These are phyloP conservation scores for Coptotermes formosanus DNA, from an alignment of 1,140 invertebrate species.

Conservation along the genomic window DNA sequence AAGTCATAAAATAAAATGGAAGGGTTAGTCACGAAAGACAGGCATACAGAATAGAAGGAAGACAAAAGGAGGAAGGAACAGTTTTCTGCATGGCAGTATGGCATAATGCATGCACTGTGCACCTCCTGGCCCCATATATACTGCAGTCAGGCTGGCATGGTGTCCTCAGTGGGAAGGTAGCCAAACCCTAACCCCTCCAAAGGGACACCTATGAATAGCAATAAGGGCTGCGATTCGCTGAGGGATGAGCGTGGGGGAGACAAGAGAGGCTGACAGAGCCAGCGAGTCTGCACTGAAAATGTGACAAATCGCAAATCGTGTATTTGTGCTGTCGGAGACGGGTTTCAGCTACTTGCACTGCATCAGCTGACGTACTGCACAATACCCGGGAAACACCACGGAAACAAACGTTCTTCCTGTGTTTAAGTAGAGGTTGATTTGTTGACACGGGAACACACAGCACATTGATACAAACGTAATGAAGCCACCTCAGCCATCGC, in stretches of 20 bases:
- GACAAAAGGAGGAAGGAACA: background rate
- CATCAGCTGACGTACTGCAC: background rate
- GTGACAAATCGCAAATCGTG: background rate
- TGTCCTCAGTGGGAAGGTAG: background rate
- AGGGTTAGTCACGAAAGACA: background rate
- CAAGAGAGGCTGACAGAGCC: background rate
- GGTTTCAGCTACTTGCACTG: background rate
- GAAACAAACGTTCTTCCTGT: background rate
- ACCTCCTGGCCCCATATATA: background rate
- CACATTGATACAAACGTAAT: background rate
- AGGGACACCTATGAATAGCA: constrained; percentile 1
- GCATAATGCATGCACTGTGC: background rate
- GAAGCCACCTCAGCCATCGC: background rate
- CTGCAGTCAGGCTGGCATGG: background rate
- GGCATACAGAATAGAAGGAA: background rate
- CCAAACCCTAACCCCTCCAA: background rate
- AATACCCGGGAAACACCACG: background rate
- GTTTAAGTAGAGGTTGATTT: background rate
- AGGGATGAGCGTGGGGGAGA: no score
- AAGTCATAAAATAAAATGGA: no score
- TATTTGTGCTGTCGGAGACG: background rate
- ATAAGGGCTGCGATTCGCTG: background rate
- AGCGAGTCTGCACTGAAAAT: constrained; percentile 6
- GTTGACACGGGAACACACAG: background rate
- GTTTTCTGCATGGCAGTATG: background rate